Evolutionary conservation across 1,140 invertebrate species (phyloP).

Genomic region (Macrocentrus cingulum): DNA sequence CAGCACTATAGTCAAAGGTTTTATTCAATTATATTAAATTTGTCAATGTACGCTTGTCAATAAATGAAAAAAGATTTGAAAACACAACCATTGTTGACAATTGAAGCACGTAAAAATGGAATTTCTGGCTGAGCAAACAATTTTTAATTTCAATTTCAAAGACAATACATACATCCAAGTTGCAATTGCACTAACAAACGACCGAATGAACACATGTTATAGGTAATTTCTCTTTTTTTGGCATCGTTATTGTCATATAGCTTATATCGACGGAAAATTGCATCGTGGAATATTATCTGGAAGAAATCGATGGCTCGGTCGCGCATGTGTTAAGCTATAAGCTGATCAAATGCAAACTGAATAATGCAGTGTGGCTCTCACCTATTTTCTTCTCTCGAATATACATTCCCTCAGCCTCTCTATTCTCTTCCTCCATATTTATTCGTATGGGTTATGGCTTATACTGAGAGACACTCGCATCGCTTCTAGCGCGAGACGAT

Average conservation of each 20-base stretch:
- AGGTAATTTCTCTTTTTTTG: background rate
- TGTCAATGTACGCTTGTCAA: too few species aligned
- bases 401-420: background rate
- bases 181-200: too few species aligned
- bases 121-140: too few species aligned
- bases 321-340: constrained; percentile 19
- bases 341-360: constrained; percentile 28
- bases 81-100: too few species aligned
- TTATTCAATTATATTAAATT: too few species aligned
- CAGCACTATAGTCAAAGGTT: too few species aligned
- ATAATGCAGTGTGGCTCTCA: constrained; percentile 23
- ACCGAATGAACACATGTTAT: background rate
- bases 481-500: background rate
- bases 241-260: background rate
- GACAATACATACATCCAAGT: too few species aligned
- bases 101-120: too few species aligned
- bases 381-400: background rate
- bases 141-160: too few species aligned
- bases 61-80: too few species aligned
- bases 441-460: constrained; percentile 1
- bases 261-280: constrained; percentile 1
- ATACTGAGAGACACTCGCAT: background rate
- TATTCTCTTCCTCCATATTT: constrained; percentile 15
- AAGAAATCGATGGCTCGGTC: constrained; percentile 12
- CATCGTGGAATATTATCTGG: constrained; percentile 1